Evolutionary conservation across 2,797 vertebrate genomes (phyloP), one percentile per base, ranked within the genome.

Genomic region (Sebastes vulpes): DNA sequence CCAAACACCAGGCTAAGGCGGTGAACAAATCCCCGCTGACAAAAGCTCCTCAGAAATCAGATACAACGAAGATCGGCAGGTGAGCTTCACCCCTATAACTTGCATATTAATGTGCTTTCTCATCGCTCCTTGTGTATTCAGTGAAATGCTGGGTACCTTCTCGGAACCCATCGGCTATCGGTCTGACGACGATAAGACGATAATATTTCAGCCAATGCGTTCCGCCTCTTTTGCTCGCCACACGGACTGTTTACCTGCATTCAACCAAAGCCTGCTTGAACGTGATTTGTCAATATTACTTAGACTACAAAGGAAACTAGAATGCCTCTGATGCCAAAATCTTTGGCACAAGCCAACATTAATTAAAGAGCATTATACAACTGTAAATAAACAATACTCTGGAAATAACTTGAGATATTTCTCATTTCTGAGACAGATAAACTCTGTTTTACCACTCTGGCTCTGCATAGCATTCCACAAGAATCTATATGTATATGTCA

Each of bases 11-110:
- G 78, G 66, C 85, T 28, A 96, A 94, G 83, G 78, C 81, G 9
- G 67, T 82, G 56, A 89, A 82, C 86, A 96, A 94, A 89, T 86
- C 94, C 4, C 84, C 93, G 1, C 87, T 91, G 71, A 86, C 85
- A 16, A 96, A 95, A 90, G 76, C 90, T 59, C 75, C 84, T 57
- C 94, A 89, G 77, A 96, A 92, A 80, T 67, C 92, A 20, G 95
- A 96, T 11, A 26, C 89, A 6, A 26, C 92, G 77, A 96, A 95
- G 81, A 86, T 84, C 60, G 92, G 85, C 94, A 96, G 96, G 96
- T 97, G 80, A 95, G 92, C 29, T 26, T 64, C 5, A 50, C 8
- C 29, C 18, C 3, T 1, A 0, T 18, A 6, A 6, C 25, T 9
- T 26, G 26, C 9, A 10, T 53, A 46, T 32, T 42, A 6, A 4